These are phyloP conservation scores for Calameuta filiformis DNA, from an alignment of 2,888 invertebrate species.

Conservation along the genomic window DNA sequence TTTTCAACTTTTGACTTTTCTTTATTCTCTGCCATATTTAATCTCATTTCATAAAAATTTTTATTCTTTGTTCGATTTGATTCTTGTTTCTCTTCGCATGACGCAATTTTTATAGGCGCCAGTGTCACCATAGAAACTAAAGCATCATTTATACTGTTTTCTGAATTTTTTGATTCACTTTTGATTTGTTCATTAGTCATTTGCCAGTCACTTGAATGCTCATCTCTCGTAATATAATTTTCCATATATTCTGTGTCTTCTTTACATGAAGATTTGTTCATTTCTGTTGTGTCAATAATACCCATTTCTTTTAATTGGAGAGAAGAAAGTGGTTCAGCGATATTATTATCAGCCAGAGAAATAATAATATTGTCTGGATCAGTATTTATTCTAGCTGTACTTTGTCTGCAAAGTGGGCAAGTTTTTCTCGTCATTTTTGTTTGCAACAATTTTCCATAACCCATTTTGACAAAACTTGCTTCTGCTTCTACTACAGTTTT, in stretches of 20 bases:
- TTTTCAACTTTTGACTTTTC: background rate
- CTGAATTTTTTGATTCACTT: background rate
- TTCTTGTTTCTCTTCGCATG: background rate
- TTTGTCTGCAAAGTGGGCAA: constrained; percentile 2
- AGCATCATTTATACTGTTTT: background rate
- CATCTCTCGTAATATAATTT: background rate
- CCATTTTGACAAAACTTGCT: constrained; percentile 12
- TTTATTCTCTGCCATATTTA: background rate
- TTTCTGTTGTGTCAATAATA: background rate
- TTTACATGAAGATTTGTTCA: background rate
- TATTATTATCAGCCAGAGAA: background rate
- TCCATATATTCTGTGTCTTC: background rate
- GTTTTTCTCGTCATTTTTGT: background rate
- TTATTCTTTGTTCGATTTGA: background rate
- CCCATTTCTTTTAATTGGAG: background rate
- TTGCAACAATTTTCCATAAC: constrained; percentile 3
- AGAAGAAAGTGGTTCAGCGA: background rate
- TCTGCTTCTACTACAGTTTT: constrained; percentile 19
- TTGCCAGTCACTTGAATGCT: background rate
- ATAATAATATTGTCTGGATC: background rate
- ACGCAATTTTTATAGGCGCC: background rate
- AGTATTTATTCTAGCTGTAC: background rate
- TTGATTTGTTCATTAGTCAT: background rate
- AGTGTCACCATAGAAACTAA: background rate
- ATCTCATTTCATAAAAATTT: background rate